phyloP scores from a whole-genome alignment of 1,140 invertebrate genomes.

The Chrysopa pallens region DNA sequence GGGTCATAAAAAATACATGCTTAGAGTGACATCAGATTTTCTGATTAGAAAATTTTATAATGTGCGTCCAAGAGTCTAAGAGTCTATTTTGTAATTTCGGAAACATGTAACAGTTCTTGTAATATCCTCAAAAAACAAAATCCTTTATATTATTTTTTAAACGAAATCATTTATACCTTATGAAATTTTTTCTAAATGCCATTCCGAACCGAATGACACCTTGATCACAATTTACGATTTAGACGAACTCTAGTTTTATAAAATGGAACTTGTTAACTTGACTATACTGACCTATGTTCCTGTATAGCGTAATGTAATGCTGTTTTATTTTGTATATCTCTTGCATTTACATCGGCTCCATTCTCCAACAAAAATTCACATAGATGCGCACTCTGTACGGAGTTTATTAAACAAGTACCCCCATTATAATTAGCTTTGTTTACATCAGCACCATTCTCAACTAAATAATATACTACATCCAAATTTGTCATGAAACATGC shows the following conservation, averaged over 20 bases:
- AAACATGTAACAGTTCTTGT: too few relatives aligned
- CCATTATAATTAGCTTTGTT: conserved; percentile 77
- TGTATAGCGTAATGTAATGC: conserved; percentile 88
- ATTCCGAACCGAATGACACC: too few relatives aligned
- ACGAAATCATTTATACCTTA: background rate
- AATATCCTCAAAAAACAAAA: too few relatives aligned
- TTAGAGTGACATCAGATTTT: too few relatives aligned
- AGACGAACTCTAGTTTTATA: too few relatives aligned
- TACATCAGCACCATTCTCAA: conserved; percentile 72
- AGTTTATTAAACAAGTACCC: conserved; percentile 86
- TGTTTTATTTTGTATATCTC: conserved; percentile 80
- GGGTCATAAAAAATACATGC: too few relatives aligned
- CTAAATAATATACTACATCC: conserved; percentile 60
- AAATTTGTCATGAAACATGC: conserved; percentile 89
- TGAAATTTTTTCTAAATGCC: too few relatives aligned
- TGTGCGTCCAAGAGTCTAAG: too few relatives aligned
- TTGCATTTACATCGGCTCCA: conserved; percentile 68
- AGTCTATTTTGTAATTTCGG: too few relatives aligned
- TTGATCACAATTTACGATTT: too few relatives aligned
- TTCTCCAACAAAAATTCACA: conserved; percentile 63
- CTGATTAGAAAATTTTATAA: too few relatives aligned
- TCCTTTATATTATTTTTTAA: too few relatives aligned
- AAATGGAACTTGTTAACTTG: background rate
- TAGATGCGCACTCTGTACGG: conserved; percentile 67
- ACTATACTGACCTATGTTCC: conserved; percentile 41